phyloP scores from a whole-genome alignment of 2,113 vertebrate species.

The Progne subis region DNA sequence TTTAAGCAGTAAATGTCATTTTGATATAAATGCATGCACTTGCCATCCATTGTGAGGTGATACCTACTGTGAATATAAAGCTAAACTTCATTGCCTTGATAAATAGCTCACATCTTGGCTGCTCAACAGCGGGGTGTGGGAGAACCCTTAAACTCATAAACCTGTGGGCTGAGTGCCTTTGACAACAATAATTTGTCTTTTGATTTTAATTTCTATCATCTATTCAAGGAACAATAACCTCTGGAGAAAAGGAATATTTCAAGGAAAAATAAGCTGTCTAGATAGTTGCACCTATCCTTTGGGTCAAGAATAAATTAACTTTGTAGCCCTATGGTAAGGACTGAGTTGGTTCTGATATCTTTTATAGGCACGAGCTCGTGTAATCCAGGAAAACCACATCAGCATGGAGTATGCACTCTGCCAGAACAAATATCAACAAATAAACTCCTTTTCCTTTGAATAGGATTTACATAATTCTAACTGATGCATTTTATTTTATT shows the following conservation, averaged over 20 bases:
- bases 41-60: slow-evolving; percentile 6
- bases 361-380: neutral
- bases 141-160: slow-evolving; percentile 27
- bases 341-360: neutral
- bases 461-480: neutral
- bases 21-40: slow-evolving; percentile 27
- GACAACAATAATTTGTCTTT: neutral
- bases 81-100: slow-evolving; percentile 46
- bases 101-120: neutral
- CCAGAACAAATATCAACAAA: neutral
- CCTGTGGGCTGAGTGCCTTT: neutral
- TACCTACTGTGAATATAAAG: slow-evolving; percentile 9
- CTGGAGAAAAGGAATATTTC: neutral
- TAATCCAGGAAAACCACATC: neutral
- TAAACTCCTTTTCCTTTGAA: neutral
- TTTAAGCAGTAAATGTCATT: slow-evolving; percentile 36
- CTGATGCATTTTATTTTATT: neutral
- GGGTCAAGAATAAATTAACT: neutral
- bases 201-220: slow-evolving; percentile 38
- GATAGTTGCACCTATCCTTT: neutral
- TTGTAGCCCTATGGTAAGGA: neutral
- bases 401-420: neutral
- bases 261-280: neutral
- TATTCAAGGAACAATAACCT: neutral
- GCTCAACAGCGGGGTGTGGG: neutral